These are phyloP conservation scores for Vidua chalybeata DNA, from an alignment of 2,113 vertebrate species.

Conservation along the genomic window DNA sequence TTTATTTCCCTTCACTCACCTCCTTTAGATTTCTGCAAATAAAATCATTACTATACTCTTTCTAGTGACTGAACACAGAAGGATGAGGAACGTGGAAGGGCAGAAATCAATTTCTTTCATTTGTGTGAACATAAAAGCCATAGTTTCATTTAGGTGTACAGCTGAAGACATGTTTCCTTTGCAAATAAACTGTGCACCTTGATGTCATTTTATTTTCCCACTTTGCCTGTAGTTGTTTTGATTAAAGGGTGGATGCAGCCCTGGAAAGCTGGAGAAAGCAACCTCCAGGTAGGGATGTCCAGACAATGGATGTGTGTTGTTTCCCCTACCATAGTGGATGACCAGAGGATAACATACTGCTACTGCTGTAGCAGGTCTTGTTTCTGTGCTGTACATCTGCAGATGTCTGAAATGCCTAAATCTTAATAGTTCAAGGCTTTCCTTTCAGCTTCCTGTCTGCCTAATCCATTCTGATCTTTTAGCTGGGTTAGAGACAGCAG, in stretches of 20 bases:
- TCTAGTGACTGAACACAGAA: not conserved
- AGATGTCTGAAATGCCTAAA: not conserved
- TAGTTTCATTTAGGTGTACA: not conserved
- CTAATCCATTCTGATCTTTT: not conserved
- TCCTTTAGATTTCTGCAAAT: not conserved
- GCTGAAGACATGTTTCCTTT: not conserved
- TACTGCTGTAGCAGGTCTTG: not conserved
- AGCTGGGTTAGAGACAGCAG: not conserved
- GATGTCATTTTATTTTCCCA: not conserved
- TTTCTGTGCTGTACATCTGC: not conserved
- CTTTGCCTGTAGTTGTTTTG: not conserved
- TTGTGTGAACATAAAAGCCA: not conserved
- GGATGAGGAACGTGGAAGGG: not conserved
- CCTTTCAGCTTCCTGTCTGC: not conserved
- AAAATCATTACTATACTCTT: not conserved
- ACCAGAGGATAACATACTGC: not conserved
- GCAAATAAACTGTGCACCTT: not conserved
- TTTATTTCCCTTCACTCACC: not conserved
- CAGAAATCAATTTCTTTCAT: constrained; percentile 8
- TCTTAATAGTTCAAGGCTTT: not conserved
- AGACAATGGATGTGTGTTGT: not conserved
- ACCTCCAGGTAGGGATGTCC: not conserved
- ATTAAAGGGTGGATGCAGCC: not conserved
- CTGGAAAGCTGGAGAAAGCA: not conserved
- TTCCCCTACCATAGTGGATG: accelerated